Evolutionary conservation across 2,113 vertebrate species (phyloP), one percentile per base, ranked within the genome.

Genomic region (Beaufortia kweichowensis): DNA sequence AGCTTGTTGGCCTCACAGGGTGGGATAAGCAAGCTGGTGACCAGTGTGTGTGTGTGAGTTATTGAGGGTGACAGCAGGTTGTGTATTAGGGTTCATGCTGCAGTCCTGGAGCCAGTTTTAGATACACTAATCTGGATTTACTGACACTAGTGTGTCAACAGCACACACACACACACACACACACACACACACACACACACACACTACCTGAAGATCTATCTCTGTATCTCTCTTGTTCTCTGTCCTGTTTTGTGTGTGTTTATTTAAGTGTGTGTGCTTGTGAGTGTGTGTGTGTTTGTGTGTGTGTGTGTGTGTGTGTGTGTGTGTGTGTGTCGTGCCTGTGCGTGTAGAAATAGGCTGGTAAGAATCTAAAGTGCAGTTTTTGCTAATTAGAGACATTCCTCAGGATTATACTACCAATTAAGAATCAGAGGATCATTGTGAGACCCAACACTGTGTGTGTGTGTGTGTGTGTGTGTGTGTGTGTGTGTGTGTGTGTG

Each of bases 401-500:
- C 92, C 88, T 89, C 60, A 26, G 91, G 91, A 93, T 92, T 93
- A 92, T 85, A 88, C 82, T 17, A 82, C 90, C 91, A 93, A 92
- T 93, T 92, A 92, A 90, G 89, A 84, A 90, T 91, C 87, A 91
- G 88, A 87, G 90, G 89, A 55, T 89, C 87, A 91, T 92, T 84
- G 82, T 84, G 86, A 83, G 82, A 88, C 83, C 76, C 62, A n/a
- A n/a, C n/a, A n/a, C n/a, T 68, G 28, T 72, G 50, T 53, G 41
- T 28, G 35, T 65, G 71, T 64, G 68, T 81, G 31, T 72, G 65
- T 70, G 55, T 26, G 64, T 71, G 75, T 56, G 57, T 55, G 48
- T 70, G 43, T 55, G 50, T 72, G 55, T 50, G 41, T 41, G 41
- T 73, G 62, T 68, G 28, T 72, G 50, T 68, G 28, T 72, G 50